Conservation (phyloP, 2,113 vertebrate species). For the Otus sunia region DNA sequence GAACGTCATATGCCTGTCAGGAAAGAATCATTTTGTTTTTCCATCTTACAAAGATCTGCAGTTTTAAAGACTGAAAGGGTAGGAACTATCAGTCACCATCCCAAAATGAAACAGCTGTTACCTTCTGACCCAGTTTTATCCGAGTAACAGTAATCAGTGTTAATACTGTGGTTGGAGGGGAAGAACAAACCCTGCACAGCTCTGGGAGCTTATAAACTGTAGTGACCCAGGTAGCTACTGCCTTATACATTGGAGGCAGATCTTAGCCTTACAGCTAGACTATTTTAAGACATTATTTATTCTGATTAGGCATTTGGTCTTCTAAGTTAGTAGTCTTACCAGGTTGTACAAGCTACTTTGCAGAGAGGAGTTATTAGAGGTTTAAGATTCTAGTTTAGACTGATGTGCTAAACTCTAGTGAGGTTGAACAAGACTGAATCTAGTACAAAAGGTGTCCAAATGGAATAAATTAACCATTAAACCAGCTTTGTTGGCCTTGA, state of each 20-base stretch:
- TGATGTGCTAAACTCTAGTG: background rate
- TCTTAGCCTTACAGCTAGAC: background rate
- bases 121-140: background rate
- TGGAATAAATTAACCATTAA: background rate
- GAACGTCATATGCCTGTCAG: background rate
- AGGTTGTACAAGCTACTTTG: background rate
- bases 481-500: background rate
- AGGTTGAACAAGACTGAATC: background rate
- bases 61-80: background rate
- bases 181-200: background rate
- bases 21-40: background rate
- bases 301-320: background rate
- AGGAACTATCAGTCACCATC: background rate
- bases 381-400: background rate
- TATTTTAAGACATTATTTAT: background rate
- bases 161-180: background rate
- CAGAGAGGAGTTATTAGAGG: background rate
- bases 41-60: background rate
- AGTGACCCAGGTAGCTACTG: background rate
- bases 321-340: background rate
- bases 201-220: background rate
- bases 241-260: background rate
- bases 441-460: background rate
- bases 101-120: background rate
- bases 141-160: background rate